Evolutionary conservation across 2,888 invertebrate species (phyloP).

Genomic region (Bellardia bayeri): DNA sequence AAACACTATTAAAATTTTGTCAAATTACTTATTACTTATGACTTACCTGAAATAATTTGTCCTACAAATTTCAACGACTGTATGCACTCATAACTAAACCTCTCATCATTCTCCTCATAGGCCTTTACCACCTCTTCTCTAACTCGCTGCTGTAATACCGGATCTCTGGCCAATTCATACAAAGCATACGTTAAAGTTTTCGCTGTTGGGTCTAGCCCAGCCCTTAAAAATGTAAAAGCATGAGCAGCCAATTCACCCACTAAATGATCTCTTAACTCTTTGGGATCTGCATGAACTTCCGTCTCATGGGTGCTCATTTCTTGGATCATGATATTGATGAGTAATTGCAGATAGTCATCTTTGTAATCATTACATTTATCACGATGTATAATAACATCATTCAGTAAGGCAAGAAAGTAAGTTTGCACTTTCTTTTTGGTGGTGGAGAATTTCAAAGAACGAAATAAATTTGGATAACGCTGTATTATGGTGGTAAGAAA

Average conservation of each 20-base stretch:
- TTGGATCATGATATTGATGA: slow-evolving; percentile 85
- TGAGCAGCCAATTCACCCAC: slow-evolving; percentile 82
- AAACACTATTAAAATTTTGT: too few species aligned
- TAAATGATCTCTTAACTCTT: slow-evolving; percentile 78
- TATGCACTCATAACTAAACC: slow-evolving; percentile 80
- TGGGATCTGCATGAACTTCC: slow-evolving; percentile 73
- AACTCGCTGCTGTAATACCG: slow-evolving; percentile 77
- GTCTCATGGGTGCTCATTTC: slow-evolving; percentile 79
- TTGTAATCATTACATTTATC: slow-evolving; percentile 73
- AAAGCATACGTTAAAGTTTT: slow-evolving; percentile 86
- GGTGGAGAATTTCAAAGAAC: slow-evolving; percentile 76
- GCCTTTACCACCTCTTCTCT: slow-evolving; percentile 79
- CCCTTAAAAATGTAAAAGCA: slow-evolving; percentile 81
- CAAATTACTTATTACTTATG: too few species aligned
- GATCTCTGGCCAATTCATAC: slow-evolving; percentile 81
- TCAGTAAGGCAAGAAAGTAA: slow-evolving; percentile 77
- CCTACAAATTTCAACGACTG: slow-evolving; percentile 79
- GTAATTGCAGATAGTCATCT: slow-evolving; percentile 86
- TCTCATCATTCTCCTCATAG: slow-evolving; percentile 76
- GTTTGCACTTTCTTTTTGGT: slow-evolving; percentile 77
- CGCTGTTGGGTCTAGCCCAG: slow-evolving; percentile 88
- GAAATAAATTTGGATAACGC: slow-evolving; percentile 78
- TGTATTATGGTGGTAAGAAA: slow-evolving; percentile 77
- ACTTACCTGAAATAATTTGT: slow-evolving; percentile 79
- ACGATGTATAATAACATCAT: slow-evolving; percentile 77